These are phyloP conservation scores for Troides oblongomaculatus DNA, from an alignment of 2,888 invertebrate species.

Conservation along the genomic window DNA sequence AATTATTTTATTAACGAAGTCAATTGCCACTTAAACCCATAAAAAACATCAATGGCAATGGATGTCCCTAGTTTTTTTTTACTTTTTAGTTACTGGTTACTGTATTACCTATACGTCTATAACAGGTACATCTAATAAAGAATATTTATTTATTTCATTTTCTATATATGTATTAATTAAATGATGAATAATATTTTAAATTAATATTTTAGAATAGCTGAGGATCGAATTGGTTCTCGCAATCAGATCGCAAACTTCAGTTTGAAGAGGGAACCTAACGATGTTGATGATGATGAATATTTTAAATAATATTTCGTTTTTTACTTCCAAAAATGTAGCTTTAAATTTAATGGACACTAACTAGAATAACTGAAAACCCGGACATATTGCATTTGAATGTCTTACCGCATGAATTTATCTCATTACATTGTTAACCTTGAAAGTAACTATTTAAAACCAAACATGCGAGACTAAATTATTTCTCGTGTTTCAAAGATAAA, in stretches of 20 bases:
- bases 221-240: no score
- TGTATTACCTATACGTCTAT: no score
- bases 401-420: constrained; percentile 23
- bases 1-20: neutral
- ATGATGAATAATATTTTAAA: neutral
- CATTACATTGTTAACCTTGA: constrained; percentile 36
- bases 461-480: constrained; percentile 30
- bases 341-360: neutral
- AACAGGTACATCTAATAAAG: no score
- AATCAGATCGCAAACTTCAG: no score
- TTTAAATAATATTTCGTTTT: neutral
- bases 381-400: neutral
- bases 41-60: no score
- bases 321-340: neutral
- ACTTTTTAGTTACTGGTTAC: no score
- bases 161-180: no score
- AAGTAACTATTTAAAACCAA: constrained; percentile 26
- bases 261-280: no score
- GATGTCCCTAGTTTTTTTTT: no score
- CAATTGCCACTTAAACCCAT: no score
- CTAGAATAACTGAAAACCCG: neutral
- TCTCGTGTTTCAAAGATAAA: constrained; percentile 30
- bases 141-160: no score
- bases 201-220: no score
- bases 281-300: neutral